These are phyloP conservation scores for Nerophis lumbriciformis DNA, from an alignment of 2,113 vertebrate species.

Conservation along the genomic window DNA sequence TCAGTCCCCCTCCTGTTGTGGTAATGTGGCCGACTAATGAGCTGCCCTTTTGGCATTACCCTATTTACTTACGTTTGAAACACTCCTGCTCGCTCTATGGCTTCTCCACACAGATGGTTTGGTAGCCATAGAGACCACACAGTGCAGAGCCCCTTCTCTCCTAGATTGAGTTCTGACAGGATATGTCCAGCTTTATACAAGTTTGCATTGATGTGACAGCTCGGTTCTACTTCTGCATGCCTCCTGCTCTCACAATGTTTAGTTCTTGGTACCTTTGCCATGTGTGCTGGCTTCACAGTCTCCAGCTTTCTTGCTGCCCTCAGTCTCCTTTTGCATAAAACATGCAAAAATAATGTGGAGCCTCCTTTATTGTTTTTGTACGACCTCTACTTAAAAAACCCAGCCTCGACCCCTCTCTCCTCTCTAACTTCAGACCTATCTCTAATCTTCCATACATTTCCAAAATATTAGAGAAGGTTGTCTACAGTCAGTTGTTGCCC, in stretches of 20 bases:
- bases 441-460: too few relatives aligned
- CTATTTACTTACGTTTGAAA: constrained; percentile 58
- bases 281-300: not conserved
- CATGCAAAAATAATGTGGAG: too few relatives aligned
- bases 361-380: too few relatives aligned
- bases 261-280: not conserved
- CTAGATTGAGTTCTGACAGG: not conserved
- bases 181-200: not conserved
- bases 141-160: constrained; percentile 11
- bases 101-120: constrained; percentile 57
- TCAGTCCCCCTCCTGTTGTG: constrained; percentile 30
- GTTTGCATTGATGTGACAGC: not conserved
- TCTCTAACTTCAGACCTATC: too few relatives aligned
- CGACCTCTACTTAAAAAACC: too few relatives aligned
- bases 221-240: not conserved
- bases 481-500: too few relatives aligned
- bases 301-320: not conserved
- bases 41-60: constrained; percentile 56
- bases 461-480: too few relatives aligned
- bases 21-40: constrained; percentile 61
- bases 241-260: not conserved
- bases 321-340: not conserved
- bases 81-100: constrained; percentile 35
- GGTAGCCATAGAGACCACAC: constrained; percentile 42
- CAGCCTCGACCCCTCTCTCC: too few relatives aligned